Evolutionary conservation across 2,888 invertebrate species (phyloP).

Genomic region (Amphipoea lucens): DNA sequence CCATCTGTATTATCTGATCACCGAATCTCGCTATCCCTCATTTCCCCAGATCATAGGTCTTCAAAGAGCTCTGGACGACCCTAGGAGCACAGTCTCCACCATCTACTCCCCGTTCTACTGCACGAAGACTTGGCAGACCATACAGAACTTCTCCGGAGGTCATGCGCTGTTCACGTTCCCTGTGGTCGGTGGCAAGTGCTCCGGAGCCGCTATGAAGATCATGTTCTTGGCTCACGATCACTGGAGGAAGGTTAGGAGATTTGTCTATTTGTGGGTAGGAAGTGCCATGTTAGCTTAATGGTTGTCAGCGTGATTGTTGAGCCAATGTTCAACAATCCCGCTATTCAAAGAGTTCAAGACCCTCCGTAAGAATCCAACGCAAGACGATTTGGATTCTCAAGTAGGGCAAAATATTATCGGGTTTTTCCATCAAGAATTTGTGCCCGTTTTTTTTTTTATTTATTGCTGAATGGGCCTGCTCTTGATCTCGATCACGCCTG

Average conservation of each 20-base stretch:
- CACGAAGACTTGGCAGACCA: conserved; percentile 92
- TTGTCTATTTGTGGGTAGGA: not conserved
- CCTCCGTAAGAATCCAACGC: too few species aligned
- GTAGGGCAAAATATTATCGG: not conserved
- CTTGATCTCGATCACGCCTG: too few species aligned
- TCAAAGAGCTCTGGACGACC: conserved; percentile 92
- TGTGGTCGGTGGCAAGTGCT: conserved; percentile 96
- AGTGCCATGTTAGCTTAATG: not conserved
- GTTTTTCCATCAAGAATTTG: not conserved
- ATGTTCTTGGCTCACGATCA: conserved; percentile 97
- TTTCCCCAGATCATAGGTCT: conserved; percentile 94
- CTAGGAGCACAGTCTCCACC: conserved; percentile 94
- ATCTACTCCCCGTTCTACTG: conserved; percentile 96
- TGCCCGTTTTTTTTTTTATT: not conserved
- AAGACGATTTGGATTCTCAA: not conserved
- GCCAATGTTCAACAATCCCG: not conserved
- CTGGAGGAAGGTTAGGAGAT: conserved; percentile 91
- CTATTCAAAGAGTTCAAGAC: too few species aligned
- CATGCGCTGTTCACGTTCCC: conserved; percentile 98
- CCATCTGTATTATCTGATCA: too few species aligned
- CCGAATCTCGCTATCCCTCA: not conserved
- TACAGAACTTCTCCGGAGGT: conserved; percentile 93
- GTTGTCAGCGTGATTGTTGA: not conserved
- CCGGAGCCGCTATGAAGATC: conserved; percentile 99
- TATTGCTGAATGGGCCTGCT: too few species aligned